These are phyloP conservation scores for Peromyscus eremicus DNA, from an alignment of 2,797 vertebrate genomes.

Conservation along the genomic window DNA sequence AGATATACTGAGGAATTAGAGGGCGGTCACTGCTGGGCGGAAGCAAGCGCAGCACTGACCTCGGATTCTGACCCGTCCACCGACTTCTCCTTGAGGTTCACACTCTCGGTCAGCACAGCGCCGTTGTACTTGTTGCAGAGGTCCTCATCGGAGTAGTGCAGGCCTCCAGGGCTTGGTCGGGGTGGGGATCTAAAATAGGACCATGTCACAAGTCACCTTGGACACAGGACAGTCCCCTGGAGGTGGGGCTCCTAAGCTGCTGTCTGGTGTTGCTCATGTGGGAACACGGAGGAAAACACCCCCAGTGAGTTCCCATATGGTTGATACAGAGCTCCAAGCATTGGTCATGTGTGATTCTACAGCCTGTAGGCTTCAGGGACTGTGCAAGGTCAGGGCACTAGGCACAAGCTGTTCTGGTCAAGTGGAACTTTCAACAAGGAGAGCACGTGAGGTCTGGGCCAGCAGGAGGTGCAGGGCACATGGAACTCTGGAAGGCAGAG, in stretches of 20 bases:
- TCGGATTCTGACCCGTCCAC: constrained; percentile 95
- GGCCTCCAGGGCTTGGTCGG: constrained; percentile 95
- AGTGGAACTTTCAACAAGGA: background rate
- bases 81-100: constrained; percentile 94
- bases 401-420: background rate
- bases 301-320: background rate
- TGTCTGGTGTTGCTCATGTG: background rate
- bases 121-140: constrained; percentile 97
- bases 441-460: background rate
- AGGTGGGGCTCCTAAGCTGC: background rate
- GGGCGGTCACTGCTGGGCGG: rapidly evolving
- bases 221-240: background rate
- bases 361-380: background rate
- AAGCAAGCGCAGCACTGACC: constrained; percentile 86
- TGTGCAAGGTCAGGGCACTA: background rate
- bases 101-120: constrained; percentile 92
- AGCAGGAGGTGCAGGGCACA: background rate
- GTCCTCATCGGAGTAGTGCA: constrained; percentile 98
- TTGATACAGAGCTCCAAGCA: background rate
- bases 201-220: background rate
- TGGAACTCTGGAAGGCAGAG: background rate
- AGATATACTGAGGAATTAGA: background rate
- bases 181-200: constrained; percentile 92
- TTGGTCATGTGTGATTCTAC: background rate
- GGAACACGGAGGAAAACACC: too few relatives aligned